Conservation (phyloP, 2,113 vertebrate species). For the Cyanoramphus novaezelandiae region DNA sequence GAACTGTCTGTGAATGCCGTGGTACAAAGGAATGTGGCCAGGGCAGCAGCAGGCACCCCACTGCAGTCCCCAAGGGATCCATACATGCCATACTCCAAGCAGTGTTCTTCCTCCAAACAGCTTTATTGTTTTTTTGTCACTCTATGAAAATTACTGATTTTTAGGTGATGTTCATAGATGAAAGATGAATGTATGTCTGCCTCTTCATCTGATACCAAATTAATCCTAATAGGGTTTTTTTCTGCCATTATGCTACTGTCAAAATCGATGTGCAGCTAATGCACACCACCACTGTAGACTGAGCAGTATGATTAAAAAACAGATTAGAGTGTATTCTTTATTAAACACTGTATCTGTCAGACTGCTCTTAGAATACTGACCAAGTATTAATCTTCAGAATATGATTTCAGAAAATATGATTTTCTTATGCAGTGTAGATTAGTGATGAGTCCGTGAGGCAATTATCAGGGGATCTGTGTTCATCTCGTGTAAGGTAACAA, state of each 20-base stretch:
- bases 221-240: neutral
- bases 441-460: neutral
- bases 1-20: rapidly evolving
- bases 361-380: neutral
- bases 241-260: neutral
- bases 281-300: neutral
- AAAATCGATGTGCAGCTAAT: neutral
- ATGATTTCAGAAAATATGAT: neutral
- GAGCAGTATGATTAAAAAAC: neutral
- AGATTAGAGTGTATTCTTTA: neutral
- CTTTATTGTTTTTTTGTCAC: neutral
- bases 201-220: neutral
- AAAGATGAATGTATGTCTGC: neutral
- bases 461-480: neutral
- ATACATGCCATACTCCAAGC: neutral
- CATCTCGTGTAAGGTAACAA: neutral
- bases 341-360: neutral
- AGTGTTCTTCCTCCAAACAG: neutral
- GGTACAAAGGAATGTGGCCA: rapidly evolving
- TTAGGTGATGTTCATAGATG: neutral
- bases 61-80: neutral
- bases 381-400: neutral
- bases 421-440: neutral
- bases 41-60: too few relatives aligned
- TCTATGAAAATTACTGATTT: neutral